Base-by-base conservation (phyloP, 1,140 invertebrate species). In the Drosophila bifasciata region DNA sequence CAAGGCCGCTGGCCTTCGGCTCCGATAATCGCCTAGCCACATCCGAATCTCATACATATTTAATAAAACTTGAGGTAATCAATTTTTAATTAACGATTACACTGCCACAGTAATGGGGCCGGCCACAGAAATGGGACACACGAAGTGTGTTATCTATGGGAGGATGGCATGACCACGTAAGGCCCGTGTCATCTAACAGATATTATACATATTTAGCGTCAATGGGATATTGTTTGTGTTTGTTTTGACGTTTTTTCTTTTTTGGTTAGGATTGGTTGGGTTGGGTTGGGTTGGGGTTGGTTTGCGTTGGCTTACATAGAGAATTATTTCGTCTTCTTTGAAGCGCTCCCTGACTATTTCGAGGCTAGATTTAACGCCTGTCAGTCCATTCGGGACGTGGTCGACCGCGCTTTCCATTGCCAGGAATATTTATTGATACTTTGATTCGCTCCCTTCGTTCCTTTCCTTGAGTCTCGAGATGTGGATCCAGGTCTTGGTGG, bases 321-420 rank as follows among this genome's bases (percentile, higher is more conserved):
- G 67, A 43, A 91, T 80, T 46, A 56, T 71, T 63, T 91, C 89
- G 17, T 91, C 90, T 5, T 89, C 63, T 66, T 91, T 91, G 49
- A 91, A 90, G 6, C 90, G 80, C 51, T 89, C 71, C 62, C 88
- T 88, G 7, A 91, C 81, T 21, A 91, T 73, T 8, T 80, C 43
- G 56, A 75, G 55, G 21, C 5, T 40, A 1, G 53, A 41, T 19
- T 8, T 49, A 36, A 39, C 45, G 43, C 13, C 21, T 46, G 32
- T 41, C 17, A 23, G 32, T 21, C 49, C 74, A 50, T 76, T 72
- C 17, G 55, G 7, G 9, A 56, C 62, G 56, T 15, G 36, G n/a
- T 48, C 58, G 9, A 36, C 55, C 23, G 50, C 58, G 36, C 58
- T 44, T 43, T 80, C 81, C 81, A 85, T 83, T 44, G 40, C 23